These are phyloP conservation scores for Cryptus armator DNA, from an alignment of 2,888 invertebrate genomes.

Conservation along the genomic window DNA sequence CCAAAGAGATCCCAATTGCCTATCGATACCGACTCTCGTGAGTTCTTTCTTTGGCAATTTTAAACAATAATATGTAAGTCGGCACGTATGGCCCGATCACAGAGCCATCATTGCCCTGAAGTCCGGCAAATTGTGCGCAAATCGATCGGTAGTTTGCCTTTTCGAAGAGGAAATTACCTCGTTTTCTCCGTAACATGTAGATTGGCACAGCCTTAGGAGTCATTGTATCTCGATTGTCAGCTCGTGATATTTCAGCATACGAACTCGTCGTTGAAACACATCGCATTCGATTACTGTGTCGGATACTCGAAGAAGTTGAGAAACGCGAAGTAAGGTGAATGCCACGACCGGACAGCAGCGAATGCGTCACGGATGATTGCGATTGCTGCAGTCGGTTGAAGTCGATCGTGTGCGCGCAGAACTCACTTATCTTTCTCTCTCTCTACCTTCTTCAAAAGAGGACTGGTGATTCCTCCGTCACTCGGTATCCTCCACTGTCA, in stretches of 20 bases:
- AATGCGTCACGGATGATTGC: conserved; percentile 39
- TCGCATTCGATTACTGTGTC: not conserved
- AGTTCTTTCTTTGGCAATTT: not conserved
- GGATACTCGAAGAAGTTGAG: not conserved
- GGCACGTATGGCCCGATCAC: conserved; percentile 7
- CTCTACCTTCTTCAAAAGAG: not conserved
- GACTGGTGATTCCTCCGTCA: not conserved
- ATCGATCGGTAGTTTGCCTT: conserved; percentile 34
- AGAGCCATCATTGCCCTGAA: not conserved
- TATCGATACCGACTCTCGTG: not conserved
- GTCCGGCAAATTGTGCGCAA: conserved; percentile 8
- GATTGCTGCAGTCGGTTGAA: conserved; percentile 13
- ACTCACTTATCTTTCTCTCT: conserved; percentile 26
- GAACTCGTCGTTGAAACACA: not conserved
- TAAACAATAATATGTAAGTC: not conserved
- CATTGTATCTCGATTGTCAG: not conserved
- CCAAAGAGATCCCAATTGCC: not conserved
- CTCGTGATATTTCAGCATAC: not conserved
- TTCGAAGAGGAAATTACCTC: conserved; percentile 20
- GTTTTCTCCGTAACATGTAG: conserved; percentile 28
- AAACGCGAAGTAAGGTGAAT: conserved; percentile 30
- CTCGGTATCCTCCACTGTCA: not conserved
- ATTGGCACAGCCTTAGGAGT: conserved; percentile 1
- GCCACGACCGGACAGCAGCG: conserved; percentile 30
- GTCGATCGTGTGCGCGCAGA: conserved; percentile 31